phyloP scores from a whole-genome alignment of 2,888 invertebrate genomes.

The Litoditis marina region DNA sequence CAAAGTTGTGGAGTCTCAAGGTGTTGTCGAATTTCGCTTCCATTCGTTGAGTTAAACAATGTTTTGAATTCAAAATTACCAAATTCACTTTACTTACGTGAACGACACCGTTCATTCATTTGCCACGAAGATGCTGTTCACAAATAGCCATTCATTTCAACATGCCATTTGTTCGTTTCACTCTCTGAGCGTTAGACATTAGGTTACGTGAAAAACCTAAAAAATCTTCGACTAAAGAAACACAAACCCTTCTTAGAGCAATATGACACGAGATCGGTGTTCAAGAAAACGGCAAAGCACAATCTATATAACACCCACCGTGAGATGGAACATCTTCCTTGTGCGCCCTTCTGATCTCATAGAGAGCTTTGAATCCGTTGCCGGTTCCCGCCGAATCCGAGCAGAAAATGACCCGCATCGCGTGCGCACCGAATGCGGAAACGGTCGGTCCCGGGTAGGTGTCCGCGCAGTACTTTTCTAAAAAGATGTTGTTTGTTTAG shows the following conservation, averaged over 20 bases:
- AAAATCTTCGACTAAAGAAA: neutral
- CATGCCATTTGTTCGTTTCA: conserved; percentile 16
- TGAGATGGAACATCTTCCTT: conserved; percentile 50
- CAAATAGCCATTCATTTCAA: too few species aligned
- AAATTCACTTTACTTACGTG: too few species aligned
- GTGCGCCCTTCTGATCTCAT: conserved; percentile 74
- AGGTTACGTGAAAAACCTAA: neutral
- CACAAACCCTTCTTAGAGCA: too few species aligned
- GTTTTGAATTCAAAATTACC: too few species aligned
- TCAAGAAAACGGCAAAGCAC: neutral
- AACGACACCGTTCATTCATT: too few species aligned
- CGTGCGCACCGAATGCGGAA: conserved; percentile 82
- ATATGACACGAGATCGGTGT: too few species aligned
- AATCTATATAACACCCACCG: too few species aligned
- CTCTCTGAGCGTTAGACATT: neutral
- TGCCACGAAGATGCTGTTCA: too few species aligned
- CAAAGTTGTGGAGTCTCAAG: too few species aligned
- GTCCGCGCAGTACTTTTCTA: conserved; percentile 77
- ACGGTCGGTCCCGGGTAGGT: conserved; percentile 91
- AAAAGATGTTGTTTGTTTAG: conserved; percentile 1
- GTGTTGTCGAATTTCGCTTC: too few species aligned
- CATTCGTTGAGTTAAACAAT: too few species aligned
- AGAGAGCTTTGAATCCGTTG: conserved; percentile 92
- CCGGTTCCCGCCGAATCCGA: conserved; percentile 83
- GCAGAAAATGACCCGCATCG: conserved; percentile 82